Base-by-base conservation (phyloP, 2,888 invertebrate genomes). In the Ophraella communa region DNA sequence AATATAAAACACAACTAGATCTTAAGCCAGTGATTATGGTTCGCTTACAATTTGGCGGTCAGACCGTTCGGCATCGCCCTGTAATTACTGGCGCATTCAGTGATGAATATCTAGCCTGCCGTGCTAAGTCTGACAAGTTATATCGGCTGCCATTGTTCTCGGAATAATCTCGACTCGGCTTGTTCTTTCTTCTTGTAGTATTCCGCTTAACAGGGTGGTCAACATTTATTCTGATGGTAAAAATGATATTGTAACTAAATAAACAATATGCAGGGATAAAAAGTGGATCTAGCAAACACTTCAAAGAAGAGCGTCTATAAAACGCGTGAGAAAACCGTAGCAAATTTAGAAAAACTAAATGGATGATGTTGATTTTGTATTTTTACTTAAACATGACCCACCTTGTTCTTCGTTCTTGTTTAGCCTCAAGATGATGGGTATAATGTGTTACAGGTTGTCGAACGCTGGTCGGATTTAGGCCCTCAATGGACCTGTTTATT, bases 61-160 rank as follows among this genome's bases (percentile, higher is more conserved):
- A 24, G 59, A 51, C 53, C 23, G 58, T 58, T 58, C 58, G 58
- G 59, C 61, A 64, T 67, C 69, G 69, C 71, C 69, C 74, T 74
- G 67, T 74, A 70, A 74, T 74, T 74, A 73, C 66, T 63, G 67
- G 65, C 73, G 73, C 72, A 70, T 68, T 65, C 67, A 65, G 74
- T 71, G 73, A 74, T 74, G 73, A 73, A 73, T 72, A 73, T 73
- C 73, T 70, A 71, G 72, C 74, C 72, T 73, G 74, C 71, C 73
- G 74, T 68, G 73, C 73, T 69, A 73, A 71, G 67, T 72, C 70
- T 69, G 70, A 74, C 74, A 71, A 71, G 74, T 74, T 73, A 72
- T 72, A 70, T 51, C 51, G 51, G 71, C 73, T 67, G 68, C 61
- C 49, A 64, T 67, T 68, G 65, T 67, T 68, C 65, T 66, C 52